Percentiles rank a stretch among this genome's conserved stretches.
These are phyloP conservation scores for Heliconius congener DNA, from an alignment of 1,140 invertebrate genomes.

Conservation along the genomic window DNA sequence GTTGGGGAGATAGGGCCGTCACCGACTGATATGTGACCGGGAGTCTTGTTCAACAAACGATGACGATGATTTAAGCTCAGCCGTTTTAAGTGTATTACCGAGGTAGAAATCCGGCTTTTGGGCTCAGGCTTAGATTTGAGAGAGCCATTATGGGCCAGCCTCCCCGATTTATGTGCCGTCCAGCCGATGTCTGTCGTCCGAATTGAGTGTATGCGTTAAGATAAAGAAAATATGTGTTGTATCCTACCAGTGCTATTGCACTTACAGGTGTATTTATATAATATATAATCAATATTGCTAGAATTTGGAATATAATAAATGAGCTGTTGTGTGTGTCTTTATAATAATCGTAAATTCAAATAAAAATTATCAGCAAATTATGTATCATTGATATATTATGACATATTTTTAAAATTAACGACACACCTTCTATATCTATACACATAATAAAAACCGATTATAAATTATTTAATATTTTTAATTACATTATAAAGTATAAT, in stretches of 20 bases:
- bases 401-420: too few relatives aligned
- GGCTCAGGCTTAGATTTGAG: slow-evolving; percentile 73
- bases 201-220: slow-evolving; percentile 39
- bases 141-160: slow-evolving; percentile 66
- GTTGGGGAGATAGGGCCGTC: slow-evolving; percentile 49
- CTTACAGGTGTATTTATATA: not conserved
- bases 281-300: not conserved
- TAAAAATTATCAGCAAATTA: not conserved
- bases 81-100: slow-evolving; percentile 80
- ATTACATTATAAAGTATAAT: slow-evolving; percentile 7
- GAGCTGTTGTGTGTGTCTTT: not conserved
- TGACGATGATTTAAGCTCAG: slow-evolving; percentile 80
- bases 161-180: slow-evolving; percentile 71
- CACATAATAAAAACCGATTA: not conserved
- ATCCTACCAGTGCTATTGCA: not conserved
- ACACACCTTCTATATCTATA: not conserved
- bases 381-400: too few relatives aligned
- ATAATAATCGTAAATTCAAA: not conserved
- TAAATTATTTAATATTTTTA: not conserved
- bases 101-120: slow-evolving; percentile 76
- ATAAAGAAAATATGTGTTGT: slow-evolving; percentile 34
- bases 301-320: not conserved
- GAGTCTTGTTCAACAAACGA: slow-evolving; percentile 81
- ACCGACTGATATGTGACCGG: slow-evolving; percentile 79
- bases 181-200: slow-evolving; percentile 42